Evolutionary conservation across 2,113 vertebrate species (phyloP), one percentile per base, ranked within the genome.

Genomic region (Thymallus thymallus): DNA sequence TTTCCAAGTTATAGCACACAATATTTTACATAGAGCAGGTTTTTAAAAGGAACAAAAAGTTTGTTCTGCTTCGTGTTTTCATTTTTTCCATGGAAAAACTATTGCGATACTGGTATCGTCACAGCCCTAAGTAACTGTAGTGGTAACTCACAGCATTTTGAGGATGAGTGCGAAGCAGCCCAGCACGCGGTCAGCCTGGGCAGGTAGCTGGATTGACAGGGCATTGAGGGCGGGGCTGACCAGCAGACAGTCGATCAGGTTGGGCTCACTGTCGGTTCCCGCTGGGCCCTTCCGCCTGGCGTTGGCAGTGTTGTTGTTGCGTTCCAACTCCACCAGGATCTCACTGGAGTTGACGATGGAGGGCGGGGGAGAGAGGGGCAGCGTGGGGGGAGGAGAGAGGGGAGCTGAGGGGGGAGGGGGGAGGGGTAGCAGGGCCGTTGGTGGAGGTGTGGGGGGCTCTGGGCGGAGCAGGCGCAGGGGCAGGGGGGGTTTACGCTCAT

Each of bases 191-290:
- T 98, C 97, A 0, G 97, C 97, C 88, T 98, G 96, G 4, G 96
- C 93, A 0, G 96, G 97, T 78, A 99, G 95, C 91, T 99, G 97
- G 69, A 99, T 99, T 94, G 96, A 98, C 87, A 99, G 93, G 73
- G 95, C 94, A 90, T 93, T 98, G 89, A 96, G 94, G 23, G 96
- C 94, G 0, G 97, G 98, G 90, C 97, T 98, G 92, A 99, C 97
- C 94, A 98, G 93, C 86, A 99, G 93, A 86, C 97, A 98, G 93
- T 99, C 98, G 35, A 99, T 99, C 72, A 99, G 94, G 93, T 97
- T 99, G 86, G 96, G 98, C 85, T 99, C 98, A 0, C 95, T 97
- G 93, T 98, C 95, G 0, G 93, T 94, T 77, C 95, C 95, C 0
- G 85, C 86, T 0, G 94, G 95, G 26, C 91, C 93, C 4, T 95